Evolutionary conservation across 2,797 vertebrate species (phyloP).

Genomic region (Poecilia gillii): DNA sequence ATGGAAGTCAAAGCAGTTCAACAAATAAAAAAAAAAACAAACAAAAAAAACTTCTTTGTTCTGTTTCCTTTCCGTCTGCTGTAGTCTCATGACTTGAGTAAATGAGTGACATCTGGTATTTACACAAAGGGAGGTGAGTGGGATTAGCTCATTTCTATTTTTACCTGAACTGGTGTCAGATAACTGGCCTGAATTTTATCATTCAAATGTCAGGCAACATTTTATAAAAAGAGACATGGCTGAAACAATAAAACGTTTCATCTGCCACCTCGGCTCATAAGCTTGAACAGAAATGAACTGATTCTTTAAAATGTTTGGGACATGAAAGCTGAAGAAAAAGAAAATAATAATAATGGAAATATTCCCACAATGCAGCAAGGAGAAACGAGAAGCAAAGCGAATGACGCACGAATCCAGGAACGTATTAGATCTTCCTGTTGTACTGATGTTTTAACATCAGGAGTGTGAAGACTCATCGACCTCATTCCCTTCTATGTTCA

Average conservation of each 20-base stretch:
- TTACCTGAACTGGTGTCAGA: slow-evolving; percentile 25
- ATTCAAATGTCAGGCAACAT: not conserved
- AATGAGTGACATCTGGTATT: slow-evolving; percentile 26
- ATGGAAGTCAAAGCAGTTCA: not conserved
- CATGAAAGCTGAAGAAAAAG: slow-evolving; percentile 7
- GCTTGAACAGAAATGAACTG: not conserved
- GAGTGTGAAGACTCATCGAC: slow-evolving; percentile 19
- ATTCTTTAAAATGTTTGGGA: not conserved
- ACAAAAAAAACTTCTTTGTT: not conserved
- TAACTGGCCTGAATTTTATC: slow-evolving; percentile 7
- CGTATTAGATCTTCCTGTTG: slow-evolving; percentile 53
- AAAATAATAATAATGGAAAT: slow-evolving; percentile 17
- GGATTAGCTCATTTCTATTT: slow-evolving; percentile 31
- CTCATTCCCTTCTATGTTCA: slow-evolving; percentile 6
- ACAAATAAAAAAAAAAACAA: not conserved
- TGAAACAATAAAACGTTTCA: not conserved
- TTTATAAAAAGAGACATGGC: not conserved
- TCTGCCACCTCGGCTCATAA: not conserved
- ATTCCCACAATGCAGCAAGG: slow-evolving; percentile 20
- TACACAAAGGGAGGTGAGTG: slow-evolving; percentile 14
- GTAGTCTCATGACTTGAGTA: slow-evolving; percentile 3
- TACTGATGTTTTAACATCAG: slow-evolving; percentile 45
- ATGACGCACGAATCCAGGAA: slow-evolving; percentile 50
- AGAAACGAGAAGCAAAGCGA: slow-evolving; percentile 67
- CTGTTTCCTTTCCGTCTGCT: not conserved